These are phyloP conservation scores for Zele albiditarsus DNA, from an alignment of 2,888 invertebrate species.

Conservation along the genomic window DNA sequence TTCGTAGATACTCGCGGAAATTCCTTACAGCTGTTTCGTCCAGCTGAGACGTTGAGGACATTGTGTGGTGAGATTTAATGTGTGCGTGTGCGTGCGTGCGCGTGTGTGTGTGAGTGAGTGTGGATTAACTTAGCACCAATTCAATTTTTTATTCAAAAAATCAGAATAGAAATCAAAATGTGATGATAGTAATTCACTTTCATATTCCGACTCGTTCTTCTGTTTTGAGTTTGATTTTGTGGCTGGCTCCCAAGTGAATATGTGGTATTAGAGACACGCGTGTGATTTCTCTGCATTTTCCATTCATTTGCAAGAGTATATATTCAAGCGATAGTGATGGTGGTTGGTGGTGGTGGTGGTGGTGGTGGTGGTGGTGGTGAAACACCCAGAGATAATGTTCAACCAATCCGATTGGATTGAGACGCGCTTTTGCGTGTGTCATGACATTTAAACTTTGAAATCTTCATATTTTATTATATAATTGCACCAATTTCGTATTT, in stretches of 20 bases:
- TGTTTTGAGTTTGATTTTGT: too few relatives aligned
- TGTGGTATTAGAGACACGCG: neutral
- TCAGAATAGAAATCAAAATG: too few relatives aligned
- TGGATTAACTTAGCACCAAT: too few relatives aligned
- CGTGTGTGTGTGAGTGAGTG: too few relatives aligned
- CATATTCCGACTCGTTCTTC: too few relatives aligned
- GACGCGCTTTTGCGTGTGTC: neutral
- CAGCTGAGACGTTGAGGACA: slow-evolving; percentile 61
- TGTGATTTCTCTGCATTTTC: neutral
- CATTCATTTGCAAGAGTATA: neutral
- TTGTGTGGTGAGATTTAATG: slow-evolving; percentile 46
- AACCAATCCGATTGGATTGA: slow-evolving; percentile 53
- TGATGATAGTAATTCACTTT: too few relatives aligned
- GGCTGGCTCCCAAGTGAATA: too few relatives aligned
- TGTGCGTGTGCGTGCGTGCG: slow-evolving; percentile 45
- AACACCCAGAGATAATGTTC: slow-evolving; percentile 39
- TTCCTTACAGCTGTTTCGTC: slow-evolving; percentile 80
- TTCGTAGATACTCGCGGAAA: slow-evolving; percentile 88
- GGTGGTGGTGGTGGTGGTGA: slow-evolving; percentile 46
- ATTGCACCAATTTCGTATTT: neutral
- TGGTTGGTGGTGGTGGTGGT: slow-evolving; percentile 37
- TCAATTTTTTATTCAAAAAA: too few relatives aligned
- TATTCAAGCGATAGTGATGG: neutral
- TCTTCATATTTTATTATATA: neutral
- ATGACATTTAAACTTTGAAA: neutral